Base-by-base conservation (phyloP, 2,888 invertebrate genomes). In the Lasioglossum oenotherae region DNA sequence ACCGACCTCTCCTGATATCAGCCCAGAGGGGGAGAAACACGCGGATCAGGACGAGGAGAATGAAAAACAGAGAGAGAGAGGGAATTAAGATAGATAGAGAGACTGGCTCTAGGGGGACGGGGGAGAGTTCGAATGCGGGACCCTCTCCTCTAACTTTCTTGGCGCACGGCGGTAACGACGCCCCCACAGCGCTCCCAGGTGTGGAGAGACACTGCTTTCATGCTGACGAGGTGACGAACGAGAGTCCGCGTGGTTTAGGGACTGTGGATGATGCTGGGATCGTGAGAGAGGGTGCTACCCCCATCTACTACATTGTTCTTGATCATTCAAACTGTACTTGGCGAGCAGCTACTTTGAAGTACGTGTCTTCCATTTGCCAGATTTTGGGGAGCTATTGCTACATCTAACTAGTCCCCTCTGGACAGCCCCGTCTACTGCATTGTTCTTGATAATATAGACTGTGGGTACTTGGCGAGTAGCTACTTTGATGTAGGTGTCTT, bases 91-190 rank as follows among this genome's bases (percentile, higher is more conserved):
- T 78, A 53, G 53, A 80, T 46, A 16, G 35, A 69, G 78, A 85
- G 78, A 71, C 19, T n/a, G 14, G 10, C 12, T 41, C 71, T 64
- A 57, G 46, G 74, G 57, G 41, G 79, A 57, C 67, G 72, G 64
- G 82, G 82, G 84, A 83, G 87, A 86, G 76, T 76, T 67, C 85
- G 81, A 87, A 88, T 87, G 86, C 88, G 86, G 86, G 88, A 53
- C 89, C 90, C 90, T 85, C 90, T 90, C 88, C 87, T 82, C 71
- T 53, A 74, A 89, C 90, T 90, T 90, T 90, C 90, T 87, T 82
- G 77, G 84, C 78, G 82, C 77, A 77, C 84, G 79, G 41, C 78
- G 67, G 81, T 80, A 83, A 71, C 84, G 84, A 89, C 90, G 86
- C 90, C 90, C 90, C 89, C 86, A 78, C 86, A 79, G 64, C 23